Evolutionary conservation across 2,888 invertebrate genomes (phyloP).

Genomic region (Drosophila paramelanica): DNA sequence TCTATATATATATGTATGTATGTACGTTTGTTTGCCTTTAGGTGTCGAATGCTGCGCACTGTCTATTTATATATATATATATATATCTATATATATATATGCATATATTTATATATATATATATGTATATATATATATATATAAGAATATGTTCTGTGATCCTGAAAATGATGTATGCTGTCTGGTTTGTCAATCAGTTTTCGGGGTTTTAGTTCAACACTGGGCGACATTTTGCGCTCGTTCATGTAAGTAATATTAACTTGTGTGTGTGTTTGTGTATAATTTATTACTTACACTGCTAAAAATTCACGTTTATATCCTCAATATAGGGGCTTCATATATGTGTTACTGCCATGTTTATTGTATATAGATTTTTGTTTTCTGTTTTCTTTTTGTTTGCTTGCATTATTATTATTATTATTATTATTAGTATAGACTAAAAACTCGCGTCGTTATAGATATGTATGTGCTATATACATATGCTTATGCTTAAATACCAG

Average conservation of each 20-base stretch:
- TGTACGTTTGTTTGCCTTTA: slow-evolving; percentile 25
- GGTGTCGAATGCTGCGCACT: slow-evolving; percentile 36
- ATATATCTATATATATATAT: slow-evolving; percentile 30
- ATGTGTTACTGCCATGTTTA: slow-evolving; percentile 52
- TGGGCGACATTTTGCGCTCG: slow-evolving; percentile 16
- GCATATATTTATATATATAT: slow-evolving; percentile 9
- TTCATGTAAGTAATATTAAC: slow-evolving; percentile 16
- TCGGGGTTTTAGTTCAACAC: slow-evolving; percentile 29
- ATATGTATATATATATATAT: slow-evolving; percentile 27
- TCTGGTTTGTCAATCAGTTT: slow-evolving; percentile 36
- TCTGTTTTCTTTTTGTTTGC: slow-evolving; percentile 14
- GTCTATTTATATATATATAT: slow-evolving; percentile 4
- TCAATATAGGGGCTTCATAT: slow-evolving; percentile 73
- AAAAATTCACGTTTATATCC: slow-evolving; percentile 79
- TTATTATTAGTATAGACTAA: slow-evolving; percentile 46
- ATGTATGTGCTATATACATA: slow-evolving; percentile 38
- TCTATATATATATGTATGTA: slow-evolving; percentile 28
- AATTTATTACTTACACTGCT: slow-evolving; percentile 76
- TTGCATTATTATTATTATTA: slow-evolving; percentile 8
- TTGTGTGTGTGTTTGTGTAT: slow-evolving; percentile 60
- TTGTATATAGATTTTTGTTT: slow-evolving; percentile 43
- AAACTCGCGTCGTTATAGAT: slow-evolving; percentile 39
- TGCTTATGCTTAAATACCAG: slow-evolving; percentile 43
- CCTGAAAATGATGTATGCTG: slow-evolving; percentile 60
- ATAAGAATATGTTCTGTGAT: slow-evolving; percentile 54